phyloP scores from a whole-genome alignment of 2,888 invertebrate genomes.

The Selenia dentaria region DNA sequence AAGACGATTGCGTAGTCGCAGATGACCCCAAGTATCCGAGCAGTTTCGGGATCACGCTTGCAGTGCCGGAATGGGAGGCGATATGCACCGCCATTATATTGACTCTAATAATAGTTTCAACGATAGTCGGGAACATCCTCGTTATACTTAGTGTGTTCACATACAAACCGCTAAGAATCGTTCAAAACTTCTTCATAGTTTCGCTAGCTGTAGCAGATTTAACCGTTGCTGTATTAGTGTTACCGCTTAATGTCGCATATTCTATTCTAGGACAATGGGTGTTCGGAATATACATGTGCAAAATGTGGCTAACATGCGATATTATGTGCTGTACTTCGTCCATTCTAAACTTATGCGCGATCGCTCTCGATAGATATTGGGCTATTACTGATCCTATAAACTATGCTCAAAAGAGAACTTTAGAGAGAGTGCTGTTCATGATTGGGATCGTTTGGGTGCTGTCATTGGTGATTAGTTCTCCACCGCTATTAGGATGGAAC shows the following conservation, averaged over 20 bases:
- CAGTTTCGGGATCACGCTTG: conserved; percentile 89
- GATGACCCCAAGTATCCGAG: conserved; percentile 85
- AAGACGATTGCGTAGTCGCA: conserved; percentile 69
- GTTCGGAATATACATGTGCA: conserved; percentile 96
- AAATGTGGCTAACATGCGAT: conserved; percentile 98
- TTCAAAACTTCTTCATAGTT: conserved; percentile 98
- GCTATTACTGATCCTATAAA: conserved; percentile 97
- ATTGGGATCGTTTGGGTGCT: conserved; percentile 95
- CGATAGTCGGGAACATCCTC: conserved; percentile 95
- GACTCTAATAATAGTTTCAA: conserved; percentile 93
- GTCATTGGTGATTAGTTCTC: conserved; percentile 94
- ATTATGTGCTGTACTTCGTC: conserved; percentile 98
- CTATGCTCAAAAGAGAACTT: conserved; percentile 95
- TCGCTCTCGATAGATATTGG: conserved; percentile 97
- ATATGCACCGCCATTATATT: conserved; percentile 91
- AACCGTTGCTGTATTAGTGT: conserved; percentile 94
- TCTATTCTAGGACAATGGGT: conserved; percentile 96
- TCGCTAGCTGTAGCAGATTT: conserved; percentile 97
- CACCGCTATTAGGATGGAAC: conserved; percentile 96
- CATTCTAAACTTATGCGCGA: conserved; percentile 96
- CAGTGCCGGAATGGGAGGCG: conserved; percentile 94
- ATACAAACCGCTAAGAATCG: conserved; percentile 95
- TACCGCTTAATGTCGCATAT: conserved; percentile 97
- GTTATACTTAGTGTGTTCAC: conserved; percentile 98
- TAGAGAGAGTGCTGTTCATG: conserved; percentile 93